Conservation (phyloP, 2,888 invertebrate genomes). For the Cryptocephalus moraei region DNA sequence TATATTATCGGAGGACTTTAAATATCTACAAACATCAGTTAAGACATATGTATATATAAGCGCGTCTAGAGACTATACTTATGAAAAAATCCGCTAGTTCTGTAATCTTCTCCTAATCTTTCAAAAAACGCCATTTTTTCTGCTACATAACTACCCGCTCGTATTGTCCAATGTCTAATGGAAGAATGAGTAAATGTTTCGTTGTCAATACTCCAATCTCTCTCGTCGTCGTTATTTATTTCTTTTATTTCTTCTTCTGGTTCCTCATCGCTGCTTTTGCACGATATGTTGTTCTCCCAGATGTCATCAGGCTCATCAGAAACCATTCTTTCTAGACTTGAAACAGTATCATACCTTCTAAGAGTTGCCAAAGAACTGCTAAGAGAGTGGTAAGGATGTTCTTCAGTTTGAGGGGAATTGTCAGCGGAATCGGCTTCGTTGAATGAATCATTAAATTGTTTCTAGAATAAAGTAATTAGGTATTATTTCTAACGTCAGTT, state of each 20-base stretch:
- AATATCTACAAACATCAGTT: conserved; percentile 35
- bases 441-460: conserved; percentile 26
- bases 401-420: conserved; percentile 62
- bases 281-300: conserved; percentile 1
- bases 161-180: conserved; percentile 60
- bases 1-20: conserved; percentile 43
- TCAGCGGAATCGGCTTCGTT: conserved; percentile 55
- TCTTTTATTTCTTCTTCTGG: conserved; percentile 18
- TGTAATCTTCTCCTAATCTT: conserved; percentile 46
- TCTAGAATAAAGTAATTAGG: not conserved
- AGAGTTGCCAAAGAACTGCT: conserved; percentile 45
- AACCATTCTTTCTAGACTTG: conserved; percentile 59
- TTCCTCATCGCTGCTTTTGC: conserved; percentile 19
- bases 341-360: conserved; percentile 57
- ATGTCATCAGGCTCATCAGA: conserved; percentile 40
- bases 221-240: conserved; percentile 19
- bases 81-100: conserved; percentile 35
- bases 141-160: conserved; percentile 71
- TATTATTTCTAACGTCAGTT: not conserved
- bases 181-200: conserved; percentile 33
- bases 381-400: conserved; percentile 62
- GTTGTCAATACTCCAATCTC: conserved; percentile 30
- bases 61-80: conserved; percentile 25
- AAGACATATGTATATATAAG: not conserved
- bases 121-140: conserved; percentile 70